phyloP scores from a whole-genome alignment of 2,888 invertebrate species.

The Aquatica leii region DNA sequence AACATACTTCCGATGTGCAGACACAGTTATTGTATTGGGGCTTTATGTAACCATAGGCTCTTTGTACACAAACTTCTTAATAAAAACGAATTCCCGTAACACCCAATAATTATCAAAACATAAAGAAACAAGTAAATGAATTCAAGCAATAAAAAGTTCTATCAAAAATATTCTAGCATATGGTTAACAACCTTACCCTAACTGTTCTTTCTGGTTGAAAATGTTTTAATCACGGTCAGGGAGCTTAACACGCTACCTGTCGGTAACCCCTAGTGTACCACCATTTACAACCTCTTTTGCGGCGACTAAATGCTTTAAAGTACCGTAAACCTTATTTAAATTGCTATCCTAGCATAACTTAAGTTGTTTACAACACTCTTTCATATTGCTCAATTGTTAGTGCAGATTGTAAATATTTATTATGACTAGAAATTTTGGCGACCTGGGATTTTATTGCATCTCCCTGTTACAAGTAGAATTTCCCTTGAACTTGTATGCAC shows the following conservation, averaged over 20 bases:
- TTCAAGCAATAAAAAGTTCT: neutral
- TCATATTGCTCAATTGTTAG: neutral
- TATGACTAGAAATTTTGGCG: conserved; percentile 7
- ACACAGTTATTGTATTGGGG: too few species aligned
- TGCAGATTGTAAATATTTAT: conserved; percentile 16
- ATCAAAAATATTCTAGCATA: conserved; percentile 15
- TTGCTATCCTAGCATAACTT: conserved; percentile 21
- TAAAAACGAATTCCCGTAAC: neutral
- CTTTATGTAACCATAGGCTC: too few species aligned
- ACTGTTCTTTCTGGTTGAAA: conserved; percentile 26
- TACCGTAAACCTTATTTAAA: conserved; percentile 27
- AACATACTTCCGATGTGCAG: too few species aligned
- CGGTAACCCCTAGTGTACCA: conserved; percentile 11
- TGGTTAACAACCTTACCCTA: conserved; percentile 17
- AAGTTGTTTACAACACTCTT: conserved; percentile 20
- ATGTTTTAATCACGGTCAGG: conserved; percentile 18
- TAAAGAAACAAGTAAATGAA: neutral
- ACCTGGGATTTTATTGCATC: neutral
- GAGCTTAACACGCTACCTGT: conserved; percentile 22
- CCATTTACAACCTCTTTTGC: conserved; percentile 24
- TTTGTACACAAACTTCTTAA: neutral
- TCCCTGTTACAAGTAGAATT: too few species aligned
- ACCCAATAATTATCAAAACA: neutral
- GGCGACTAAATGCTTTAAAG: conserved; percentile 14
- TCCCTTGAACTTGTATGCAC: too few species aligned